phyloP scores from a whole-genome alignment of 2,113 vertebrate species.

The Hipposideros armiger region DNA sequence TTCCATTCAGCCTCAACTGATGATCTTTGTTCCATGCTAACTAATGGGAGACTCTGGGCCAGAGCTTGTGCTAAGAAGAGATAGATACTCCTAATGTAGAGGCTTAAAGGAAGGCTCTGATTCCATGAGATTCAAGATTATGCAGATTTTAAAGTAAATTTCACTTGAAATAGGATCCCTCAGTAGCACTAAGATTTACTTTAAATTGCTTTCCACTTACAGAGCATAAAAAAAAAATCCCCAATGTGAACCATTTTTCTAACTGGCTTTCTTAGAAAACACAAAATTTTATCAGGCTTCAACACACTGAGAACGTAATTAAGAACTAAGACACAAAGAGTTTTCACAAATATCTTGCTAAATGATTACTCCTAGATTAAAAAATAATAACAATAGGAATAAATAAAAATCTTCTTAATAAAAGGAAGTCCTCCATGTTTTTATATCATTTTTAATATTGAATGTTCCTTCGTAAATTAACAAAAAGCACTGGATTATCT shows the following conservation, averaged over 20 bases:
- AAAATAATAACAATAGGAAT: not conserved
- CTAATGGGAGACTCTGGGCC: not conserved
- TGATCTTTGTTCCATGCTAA: not conserved
- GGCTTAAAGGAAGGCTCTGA: not conserved
- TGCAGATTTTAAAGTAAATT: not conserved
- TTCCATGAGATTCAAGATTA: not conserved
- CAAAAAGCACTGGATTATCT: not conserved
- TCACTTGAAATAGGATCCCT: not conserved
- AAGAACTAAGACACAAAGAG: not conserved
- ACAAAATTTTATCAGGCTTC: not conserved
- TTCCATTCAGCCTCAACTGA: not conserved
- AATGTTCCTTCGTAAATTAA: not conserved
- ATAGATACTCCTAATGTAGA: not conserved
- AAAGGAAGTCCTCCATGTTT: not conserved
- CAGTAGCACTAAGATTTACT: not conserved
- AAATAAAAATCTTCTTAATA: not conserved
- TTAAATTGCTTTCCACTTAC: not conserved
- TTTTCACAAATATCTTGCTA: not conserved
- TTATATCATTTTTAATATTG: not conserved
- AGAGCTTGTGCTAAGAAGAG: not conserved
- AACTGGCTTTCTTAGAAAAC: slow-evolving; percentile 15
- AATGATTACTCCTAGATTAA: not conserved
- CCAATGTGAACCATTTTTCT: not conserved
- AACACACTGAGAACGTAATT: not conserved
- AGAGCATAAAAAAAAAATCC: not conserved